phyloP scores from a whole-genome alignment of 2,797 vertebrate species.

The Typhlichthys eigenmanni region DNA sequence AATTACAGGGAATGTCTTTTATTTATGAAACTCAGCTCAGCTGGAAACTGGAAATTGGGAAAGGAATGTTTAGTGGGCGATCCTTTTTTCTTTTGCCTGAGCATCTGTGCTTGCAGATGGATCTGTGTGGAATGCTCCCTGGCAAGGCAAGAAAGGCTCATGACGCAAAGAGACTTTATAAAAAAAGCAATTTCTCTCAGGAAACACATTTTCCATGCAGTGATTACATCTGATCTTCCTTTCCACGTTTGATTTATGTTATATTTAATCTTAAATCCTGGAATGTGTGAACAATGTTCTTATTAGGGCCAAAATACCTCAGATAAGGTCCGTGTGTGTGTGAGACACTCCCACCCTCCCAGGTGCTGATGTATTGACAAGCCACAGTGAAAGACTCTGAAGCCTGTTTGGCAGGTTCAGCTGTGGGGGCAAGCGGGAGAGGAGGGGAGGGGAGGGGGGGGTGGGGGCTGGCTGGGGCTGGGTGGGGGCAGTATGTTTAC shows the following conservation, averaged over 20 bases:
- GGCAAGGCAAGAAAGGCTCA: conserved; percentile 24
- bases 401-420: conserved; percentile 22
- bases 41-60: conserved; percentile 36
- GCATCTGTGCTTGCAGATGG: conserved; percentile 33
- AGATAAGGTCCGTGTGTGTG: no score
- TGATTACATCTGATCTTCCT: no score
- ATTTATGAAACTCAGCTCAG: neutral
- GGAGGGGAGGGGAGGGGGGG: no score
- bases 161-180: neutral
- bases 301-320: no score
- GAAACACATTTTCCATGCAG: no score
- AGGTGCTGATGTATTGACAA: conserved; percentile 61
- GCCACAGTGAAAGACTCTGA: conserved; percentile 55
- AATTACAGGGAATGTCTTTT: no score
- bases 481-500: no score
- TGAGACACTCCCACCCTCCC: conserved; percentile 34
- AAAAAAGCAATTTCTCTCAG: neutral
- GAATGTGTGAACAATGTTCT: no score
- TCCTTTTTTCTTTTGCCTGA: conserved; percentile 25
- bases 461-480: no score
- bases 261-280: no score
- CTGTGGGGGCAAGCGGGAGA: no score
- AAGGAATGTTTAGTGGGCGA: conserved; percentile 24
- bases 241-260: no score
- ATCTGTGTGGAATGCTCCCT: conserved; percentile 31